Base-by-base conservation (phyloP, 2,113 vertebrate species). In the Desmodus rotundus region DNA sequence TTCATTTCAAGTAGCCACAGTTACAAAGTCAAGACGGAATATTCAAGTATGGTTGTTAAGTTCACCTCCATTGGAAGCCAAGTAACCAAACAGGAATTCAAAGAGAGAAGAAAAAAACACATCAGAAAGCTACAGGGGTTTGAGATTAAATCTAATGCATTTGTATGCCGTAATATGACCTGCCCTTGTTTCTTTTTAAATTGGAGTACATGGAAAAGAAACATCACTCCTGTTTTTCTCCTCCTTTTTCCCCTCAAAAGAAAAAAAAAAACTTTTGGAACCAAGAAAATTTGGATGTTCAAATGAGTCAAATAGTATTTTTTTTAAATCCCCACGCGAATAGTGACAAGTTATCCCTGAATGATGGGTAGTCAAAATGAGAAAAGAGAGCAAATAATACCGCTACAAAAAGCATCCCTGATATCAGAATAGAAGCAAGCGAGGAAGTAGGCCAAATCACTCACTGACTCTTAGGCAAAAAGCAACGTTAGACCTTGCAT, bases 1-100 rank as follows among this genome's bases (percentile, higher is more conserved):
- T 98, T 99, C 98, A 98, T 98, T 99, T 99, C 98, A 99, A 99
- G 98, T 99, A 98, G 98, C 98, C 98, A 98, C 98, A 98, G 98
- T 98, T 98, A 98, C 98, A 96, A 97, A 98, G 98, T 98, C 97
- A 96, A 98, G 97, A 98, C 98, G 97, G 97, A 97, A 98, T 97
- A 98, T 99, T 99, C 98, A 98, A 98, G 98, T 98, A 98, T 98
- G 98, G 98, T 97, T 98, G 98, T 96, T 98, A 98, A 98, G 96
- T 96, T 97, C 93, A 96, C 97, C 98, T 98, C 98, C 97, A 95
- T 85, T 97, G 98, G 98, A 98, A 98, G 97, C 94, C 98, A 97
- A 92, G 94, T 94, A 97, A 97, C 98, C 98, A 96, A 97, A 98
- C 93, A 97, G 97, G 97, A 98, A 98, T 98, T 97, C 96, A 97